Base-by-base conservation (phyloP, 37 sponge, comb jelly and placozoan species). In the Petrosia ficiformis region DNA sequence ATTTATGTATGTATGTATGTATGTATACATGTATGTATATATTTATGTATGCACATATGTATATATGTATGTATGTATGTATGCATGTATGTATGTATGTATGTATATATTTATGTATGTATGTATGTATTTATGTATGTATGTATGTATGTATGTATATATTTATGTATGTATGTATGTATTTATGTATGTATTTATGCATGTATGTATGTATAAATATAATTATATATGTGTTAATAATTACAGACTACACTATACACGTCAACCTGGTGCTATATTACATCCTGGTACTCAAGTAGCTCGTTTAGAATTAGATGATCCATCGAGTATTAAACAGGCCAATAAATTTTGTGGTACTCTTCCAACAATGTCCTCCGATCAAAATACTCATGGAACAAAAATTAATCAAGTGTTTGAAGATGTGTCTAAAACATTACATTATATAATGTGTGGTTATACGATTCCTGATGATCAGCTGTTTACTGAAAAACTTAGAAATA, bases 241-340 rank as follows among this genome's bases (percentile, higher is more conserved):
- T 77, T 25, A 24, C 60, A 91, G 88, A 26, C 5, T 96, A 25
- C 83, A 83, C 57, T 81, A 84, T 68, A 63, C 89, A 63, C 89
- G 92, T 80, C 59, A 82, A 0, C 78, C 95, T 1, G 98, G 98
- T 8, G 92, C 95, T 43, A 89, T 94, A 31, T 82, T 97, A 19
- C 92, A 97, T 44, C 71, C 92, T 30, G 98, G 95, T 0, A 92
- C 83, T 2, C 75, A 94, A 26, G 83, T 97, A 1, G 98, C 95
- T 3, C 73, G 16, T 21, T 80, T 97, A 19, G 98, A 94, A 48
- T 68, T 97, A 30, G 98, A 97, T 70, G 98, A 94, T 68, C 85
- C 90, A 16, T 73, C 88, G 40, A 63, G 44, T 40, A 71, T 92
- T 35, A 71, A 42, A 34, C 79, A 82, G 67, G 86, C 91, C 4